Evolutionary conservation across 2,888 invertebrate genomes (phyloP).

Genomic region (Drosophila paucipuncta): DNA sequence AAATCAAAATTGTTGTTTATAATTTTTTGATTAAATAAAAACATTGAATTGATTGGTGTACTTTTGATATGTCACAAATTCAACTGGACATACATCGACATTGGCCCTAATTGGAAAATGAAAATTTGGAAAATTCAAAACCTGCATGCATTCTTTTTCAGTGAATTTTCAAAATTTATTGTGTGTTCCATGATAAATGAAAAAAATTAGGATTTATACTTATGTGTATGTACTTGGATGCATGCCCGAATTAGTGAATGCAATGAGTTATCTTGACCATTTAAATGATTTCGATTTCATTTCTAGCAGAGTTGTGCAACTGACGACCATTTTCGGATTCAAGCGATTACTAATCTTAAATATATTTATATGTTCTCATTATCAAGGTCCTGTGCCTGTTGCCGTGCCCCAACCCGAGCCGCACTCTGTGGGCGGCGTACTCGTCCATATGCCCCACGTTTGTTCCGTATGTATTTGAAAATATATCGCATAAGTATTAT

Average conservation of each 20-base stretch:
- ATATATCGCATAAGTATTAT: conserved; percentile 37
- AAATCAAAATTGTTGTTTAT: not conserved
- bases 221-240: conserved; percentile 65
- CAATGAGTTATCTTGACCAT: conserved; percentile 67
- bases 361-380: conserved; percentile 41
- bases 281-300: conserved; percentile 56
- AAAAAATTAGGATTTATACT: conserved; percentile 53
- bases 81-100: conserved; percentile 25
- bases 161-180: conserved; percentile 27
- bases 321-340: not conserved
- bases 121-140: conserved; percentile 30
- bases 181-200: conserved; percentile 17
- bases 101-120: conserved; percentile 31
- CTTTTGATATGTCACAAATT: not conserved
- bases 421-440: conserved; percentile 93
- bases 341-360: conserved; percentile 56
- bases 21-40: not conserved
- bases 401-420: conserved; percentile 89
- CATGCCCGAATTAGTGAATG: conserved; percentile 76
- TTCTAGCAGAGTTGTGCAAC: conserved; percentile 60
- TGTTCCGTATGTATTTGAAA: conserved; percentile 87
- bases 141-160: conserved; percentile 52
- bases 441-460: conserved; percentile 97
- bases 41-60: not conserved
- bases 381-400: conserved; percentile 86